Conservation (phyloP, 1,140 invertebrate species). For the Drosophila sp. region DNA sequence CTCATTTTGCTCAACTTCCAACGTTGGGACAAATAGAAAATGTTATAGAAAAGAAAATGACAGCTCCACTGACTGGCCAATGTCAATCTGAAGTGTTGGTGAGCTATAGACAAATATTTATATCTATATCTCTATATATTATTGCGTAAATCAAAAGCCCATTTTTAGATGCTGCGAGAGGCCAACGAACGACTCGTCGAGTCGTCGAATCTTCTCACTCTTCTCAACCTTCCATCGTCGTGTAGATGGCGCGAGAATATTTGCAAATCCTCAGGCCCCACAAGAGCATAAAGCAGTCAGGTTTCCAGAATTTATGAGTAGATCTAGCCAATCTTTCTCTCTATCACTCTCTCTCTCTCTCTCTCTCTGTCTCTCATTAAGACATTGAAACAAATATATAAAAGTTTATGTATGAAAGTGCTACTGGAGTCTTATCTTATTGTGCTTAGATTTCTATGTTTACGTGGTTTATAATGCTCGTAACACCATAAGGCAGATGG, state of each 20-base stretch:
- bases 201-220: constrained; percentile 14
- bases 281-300: constrained; percentile 64
- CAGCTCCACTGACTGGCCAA: constrained; percentile 67
- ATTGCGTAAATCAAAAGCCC: constrained; percentile 72
- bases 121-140: constrained; percentile 53
- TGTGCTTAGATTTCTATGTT: background rate
- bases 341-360: constrained; percentile 17
- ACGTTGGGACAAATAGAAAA: constrained; percentile 14
- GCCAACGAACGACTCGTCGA: constrained; percentile 21
- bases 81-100: constrained; percentile 67
- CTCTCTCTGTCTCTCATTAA: background rate
- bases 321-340: constrained; percentile 6
- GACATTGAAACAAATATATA: background rate
- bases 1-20: constrained; percentile 43
- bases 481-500: background rate
- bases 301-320: constrained; percentile 65
- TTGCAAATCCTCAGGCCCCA: constrained; percentile 57
- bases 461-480: background rate
- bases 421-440: constrained; percentile 3
- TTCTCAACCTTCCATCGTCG: background rate
- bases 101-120: constrained; percentile 71
- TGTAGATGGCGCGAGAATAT: constrained; percentile 30
- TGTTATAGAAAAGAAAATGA: constrained; percentile 19
- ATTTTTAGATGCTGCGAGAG: constrained; percentile 59
- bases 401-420: background rate